Evolutionary conservation across 2,113 vertebrate genomes (phyloP).

Genomic region (Thinocorus orbignyianus): DNA sequence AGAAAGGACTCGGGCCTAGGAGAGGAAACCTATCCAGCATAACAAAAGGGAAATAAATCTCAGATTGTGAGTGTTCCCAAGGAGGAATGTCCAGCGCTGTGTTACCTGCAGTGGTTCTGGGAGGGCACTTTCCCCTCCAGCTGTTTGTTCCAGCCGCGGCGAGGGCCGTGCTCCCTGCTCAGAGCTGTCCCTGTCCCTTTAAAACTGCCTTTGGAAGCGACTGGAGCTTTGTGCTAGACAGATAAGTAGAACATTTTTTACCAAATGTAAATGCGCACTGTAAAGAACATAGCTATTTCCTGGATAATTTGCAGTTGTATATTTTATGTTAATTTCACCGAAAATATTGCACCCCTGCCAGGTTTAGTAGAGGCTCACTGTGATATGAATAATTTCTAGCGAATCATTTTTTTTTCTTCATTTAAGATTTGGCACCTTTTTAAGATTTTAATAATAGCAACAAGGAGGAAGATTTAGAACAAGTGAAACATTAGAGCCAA

Average conservation of each 20-base stretch:
- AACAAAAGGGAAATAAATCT: conserved; percentile 41
- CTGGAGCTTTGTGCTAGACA: conserved; percentile 69
- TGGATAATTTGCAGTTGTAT: conserved; percentile 87
- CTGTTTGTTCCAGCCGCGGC: conserved; percentile 35
- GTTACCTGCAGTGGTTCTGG: conserved; percentile 57
- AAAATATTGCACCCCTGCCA: conserved; percentile 87
- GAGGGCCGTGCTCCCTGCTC: neutral
- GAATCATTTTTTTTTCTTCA: conserved; percentile 81
- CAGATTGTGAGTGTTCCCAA: conserved; percentile 31
- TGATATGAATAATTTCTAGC: conserved; percentile 86
- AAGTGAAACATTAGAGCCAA: conserved; percentile 79
- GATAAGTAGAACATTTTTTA: conserved; percentile 71
- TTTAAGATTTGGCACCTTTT: conserved; percentile 87
- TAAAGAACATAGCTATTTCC: conserved; percentile 84
- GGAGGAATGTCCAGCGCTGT: conserved; percentile 27
- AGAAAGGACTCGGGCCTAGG: conserved; percentile 65
- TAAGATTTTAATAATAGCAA: conserved; percentile 85
- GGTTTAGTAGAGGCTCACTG: conserved; percentile 83
- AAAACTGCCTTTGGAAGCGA: conserved; percentile 64
- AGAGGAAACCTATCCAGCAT: conserved; percentile 58
- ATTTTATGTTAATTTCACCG: conserved; percentile 87
- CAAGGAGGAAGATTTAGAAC: conserved; percentile 84
- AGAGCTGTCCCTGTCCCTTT: conserved; percentile 69
- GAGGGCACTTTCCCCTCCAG: conserved; percentile 49
- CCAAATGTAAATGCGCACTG: conserved; percentile 75